Percentiles rank a stretch among this genome's conserved stretches.
Conservation (phyloP, 2,113 vertebrate genomes). For the Cairina moschata region DNA sequence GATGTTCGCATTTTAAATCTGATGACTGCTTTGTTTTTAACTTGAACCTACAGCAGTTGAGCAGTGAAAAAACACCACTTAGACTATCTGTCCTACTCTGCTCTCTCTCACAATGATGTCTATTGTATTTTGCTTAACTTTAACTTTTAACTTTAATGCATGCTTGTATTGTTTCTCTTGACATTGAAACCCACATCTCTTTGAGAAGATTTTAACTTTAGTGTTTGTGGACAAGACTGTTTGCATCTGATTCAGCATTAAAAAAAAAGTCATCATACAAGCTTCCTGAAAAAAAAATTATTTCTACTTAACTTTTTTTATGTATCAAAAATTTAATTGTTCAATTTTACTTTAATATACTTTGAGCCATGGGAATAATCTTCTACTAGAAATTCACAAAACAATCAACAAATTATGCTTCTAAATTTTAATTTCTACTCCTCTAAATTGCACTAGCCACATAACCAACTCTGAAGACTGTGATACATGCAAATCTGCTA, state of each 20-base stretch:
- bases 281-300: neutral
- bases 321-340: neutral
- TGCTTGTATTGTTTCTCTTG: neutral
- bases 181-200: neutral
- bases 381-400: neutral
- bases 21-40: neutral
- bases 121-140: neutral
- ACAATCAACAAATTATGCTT: neutral
- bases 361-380: neutral
- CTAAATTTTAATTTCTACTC: neutral
- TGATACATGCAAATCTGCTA: neutral
- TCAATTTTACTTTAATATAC: neutral
- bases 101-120: neutral
- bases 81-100: neutral
- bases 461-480: neutral
- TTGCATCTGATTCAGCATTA: neutral
- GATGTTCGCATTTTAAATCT: neutral
- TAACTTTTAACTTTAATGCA: neutral
- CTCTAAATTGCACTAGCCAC: neutral
- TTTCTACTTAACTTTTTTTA: neutral
- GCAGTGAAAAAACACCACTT: neutral
- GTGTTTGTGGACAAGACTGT: neutral
- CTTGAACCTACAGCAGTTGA: neutral
- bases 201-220: neutral
- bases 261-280: neutral